These are phyloP conservation scores for Argya squamiceps DNA, from an alignment of 2,797 vertebrate species.

Conservation along the genomic window DNA sequence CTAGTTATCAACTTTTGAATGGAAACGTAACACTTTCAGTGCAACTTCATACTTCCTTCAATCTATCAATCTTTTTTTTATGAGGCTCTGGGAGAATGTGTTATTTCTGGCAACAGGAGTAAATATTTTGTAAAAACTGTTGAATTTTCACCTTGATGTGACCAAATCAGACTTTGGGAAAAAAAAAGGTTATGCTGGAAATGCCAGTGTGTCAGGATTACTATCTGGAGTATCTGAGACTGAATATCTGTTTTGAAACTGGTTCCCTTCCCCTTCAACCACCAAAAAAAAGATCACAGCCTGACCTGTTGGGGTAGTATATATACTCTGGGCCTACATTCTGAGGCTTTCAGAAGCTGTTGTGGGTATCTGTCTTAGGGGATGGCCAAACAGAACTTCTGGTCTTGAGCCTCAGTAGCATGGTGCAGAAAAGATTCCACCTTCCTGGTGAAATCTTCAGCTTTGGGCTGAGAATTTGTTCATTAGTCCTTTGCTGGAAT, in stretches of 20 bases:
- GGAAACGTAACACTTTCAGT: background rate
- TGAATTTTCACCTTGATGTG: background rate
- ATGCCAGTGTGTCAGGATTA: background rate
- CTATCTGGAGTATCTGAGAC: background rate
- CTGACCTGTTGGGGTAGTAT: background rate
- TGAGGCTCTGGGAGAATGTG: background rate
- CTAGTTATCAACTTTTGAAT: background rate
- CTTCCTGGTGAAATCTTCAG: background rate
- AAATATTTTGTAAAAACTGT: background rate
- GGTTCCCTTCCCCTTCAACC: rapidly evolving
- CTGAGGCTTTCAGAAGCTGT: background rate
- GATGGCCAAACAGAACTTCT: background rate
- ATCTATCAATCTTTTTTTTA: background rate
- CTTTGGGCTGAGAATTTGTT: background rate
- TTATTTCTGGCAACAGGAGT: background rate
- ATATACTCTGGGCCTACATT: background rate
- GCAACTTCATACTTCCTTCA: background rate
- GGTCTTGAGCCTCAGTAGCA: background rate
- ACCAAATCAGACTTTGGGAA: background rate
- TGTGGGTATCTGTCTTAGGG: rapidly evolving
- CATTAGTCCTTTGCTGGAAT: background rate
- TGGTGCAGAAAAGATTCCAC: background rate
- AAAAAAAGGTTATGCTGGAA: background rate
- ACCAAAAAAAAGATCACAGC: background rate
- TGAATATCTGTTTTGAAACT: background rate